A percentile compares a stretch with the other conserved stretches of the same genome.
Conservation (phyloP, 1,140 invertebrate species). For the Drosophila simulans region DNA sequence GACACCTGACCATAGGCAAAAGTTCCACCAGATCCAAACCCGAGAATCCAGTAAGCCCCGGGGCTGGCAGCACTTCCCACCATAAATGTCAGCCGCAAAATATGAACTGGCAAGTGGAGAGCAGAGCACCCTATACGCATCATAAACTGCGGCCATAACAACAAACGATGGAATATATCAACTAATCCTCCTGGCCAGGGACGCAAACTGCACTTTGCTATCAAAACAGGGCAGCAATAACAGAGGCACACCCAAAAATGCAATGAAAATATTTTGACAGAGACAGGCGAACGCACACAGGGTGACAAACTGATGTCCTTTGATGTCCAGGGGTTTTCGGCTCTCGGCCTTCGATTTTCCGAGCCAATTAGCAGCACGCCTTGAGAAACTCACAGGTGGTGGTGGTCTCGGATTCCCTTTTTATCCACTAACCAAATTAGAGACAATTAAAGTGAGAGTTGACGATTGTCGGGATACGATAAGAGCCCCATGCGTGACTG, state of each 20-base stretch:
- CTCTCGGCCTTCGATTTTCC: constrained; percentile 32
- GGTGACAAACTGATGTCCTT: constrained; percentile 40
- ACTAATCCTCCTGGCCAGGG: constrained; percentile 62
- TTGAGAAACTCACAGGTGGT: constrained; percentile 80
- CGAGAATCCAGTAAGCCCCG: constrained; percentile 15
- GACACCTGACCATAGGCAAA: constrained; percentile 46
- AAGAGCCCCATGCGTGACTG: constrained; percentile 74
- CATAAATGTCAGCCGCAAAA: constrained; percentile 75
- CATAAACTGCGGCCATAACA: constrained; percentile 76
- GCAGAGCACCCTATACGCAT: constrained; percentile 61
- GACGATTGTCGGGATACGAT: constrained; percentile 55
- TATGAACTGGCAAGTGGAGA: constrained; percentile 73
- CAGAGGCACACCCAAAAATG: constrained; percentile 72
- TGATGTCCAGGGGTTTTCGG: constrained; percentile 54
- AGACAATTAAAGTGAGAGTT: constrained; percentile 71
- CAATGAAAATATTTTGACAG: constrained; percentile 83
- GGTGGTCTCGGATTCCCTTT: constrained; percentile 31
- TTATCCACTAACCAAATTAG: constrained; percentile 69
- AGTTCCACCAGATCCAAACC: not conserved
- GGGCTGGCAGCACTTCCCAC: constrained; percentile 69
- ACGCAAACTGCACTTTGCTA: constrained; percentile 72
- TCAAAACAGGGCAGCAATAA: constrained; percentile 65
- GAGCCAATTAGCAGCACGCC: constrained; percentile 79
- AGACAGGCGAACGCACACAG: constrained; percentile 44
- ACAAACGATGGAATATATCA: constrained; percentile 64